Conservation (phyloP, 2,888 invertebrate genomes). For the Nyleta sp. region DNA sequence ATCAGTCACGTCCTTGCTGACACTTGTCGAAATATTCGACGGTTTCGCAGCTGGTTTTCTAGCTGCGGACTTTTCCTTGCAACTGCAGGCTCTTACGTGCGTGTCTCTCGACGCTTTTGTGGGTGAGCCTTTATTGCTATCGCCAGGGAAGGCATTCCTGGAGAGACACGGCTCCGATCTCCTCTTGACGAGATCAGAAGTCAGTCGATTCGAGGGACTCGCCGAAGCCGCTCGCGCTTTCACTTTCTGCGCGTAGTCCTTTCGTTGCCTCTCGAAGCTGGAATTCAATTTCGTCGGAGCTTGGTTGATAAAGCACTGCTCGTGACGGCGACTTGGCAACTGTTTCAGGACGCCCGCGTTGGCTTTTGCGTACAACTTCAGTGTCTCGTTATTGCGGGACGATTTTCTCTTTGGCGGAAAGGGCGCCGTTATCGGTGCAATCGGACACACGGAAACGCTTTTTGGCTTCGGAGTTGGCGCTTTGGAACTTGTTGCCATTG, state of each 20-base stretch:
- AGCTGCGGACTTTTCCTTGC: conserved; percentile 51
- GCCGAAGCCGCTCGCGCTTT: conserved; percentile 68
- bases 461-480: conserved; percentile 20
- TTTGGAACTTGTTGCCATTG: conserved; percentile 65
- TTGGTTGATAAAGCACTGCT: conserved; percentile 83
- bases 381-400: conserved; percentile 88
- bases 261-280: no score
- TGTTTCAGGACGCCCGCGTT: conserved; percentile 83
- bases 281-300: conserved; percentile 84
- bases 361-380: conserved; percentile 85
- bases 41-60: conserved; percentile 50
- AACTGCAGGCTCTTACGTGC: conserved; percentile 44
- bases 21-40: conserved; percentile 42
- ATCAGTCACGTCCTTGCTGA: conserved; percentile 38
- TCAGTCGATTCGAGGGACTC: conserved; percentile 63
- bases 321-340: conserved; percentile 81
- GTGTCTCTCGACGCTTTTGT: conserved; percentile 37
- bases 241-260: no score
- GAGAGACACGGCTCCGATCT: conserved; percentile 68
- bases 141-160: no score
- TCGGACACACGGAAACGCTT: conserved; percentile 62
- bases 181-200: conserved; percentile 64
- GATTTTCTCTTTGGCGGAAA: conserved; percentile 90
- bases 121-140: no score
- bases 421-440: conserved; percentile 83